Evolutionary conservation across 2,113 vertebrate species (phyloP).

Genomic region (Neofelis nebulosa): DNA sequence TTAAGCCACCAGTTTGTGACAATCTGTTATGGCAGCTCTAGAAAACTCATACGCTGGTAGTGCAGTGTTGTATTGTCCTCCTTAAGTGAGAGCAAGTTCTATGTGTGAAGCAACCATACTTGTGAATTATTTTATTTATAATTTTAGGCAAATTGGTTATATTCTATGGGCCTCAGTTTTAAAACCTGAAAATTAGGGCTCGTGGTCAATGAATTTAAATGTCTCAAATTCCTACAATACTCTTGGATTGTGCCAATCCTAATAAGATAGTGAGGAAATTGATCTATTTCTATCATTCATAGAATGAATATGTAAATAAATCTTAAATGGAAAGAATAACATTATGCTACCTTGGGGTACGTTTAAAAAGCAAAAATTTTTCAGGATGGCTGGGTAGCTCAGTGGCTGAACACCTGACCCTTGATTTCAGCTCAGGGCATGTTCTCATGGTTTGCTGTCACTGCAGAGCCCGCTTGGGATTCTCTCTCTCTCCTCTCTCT

Average conservation of each 20-base stretch:
- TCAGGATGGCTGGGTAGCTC: too few relatives aligned
- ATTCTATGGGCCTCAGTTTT: not conserved
- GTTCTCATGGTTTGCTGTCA: too few relatives aligned
- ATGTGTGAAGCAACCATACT: not conserved
- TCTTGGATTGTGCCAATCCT: not conserved
- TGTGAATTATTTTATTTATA: not conserved
- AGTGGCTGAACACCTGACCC: too few relatives aligned
- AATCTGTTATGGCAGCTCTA: not conserved
- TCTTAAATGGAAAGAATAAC: not conserved
- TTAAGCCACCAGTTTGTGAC: not conserved
- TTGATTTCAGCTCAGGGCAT: too few relatives aligned
- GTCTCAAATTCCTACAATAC: not conserved
- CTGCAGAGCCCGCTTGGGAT: too few relatives aligned
- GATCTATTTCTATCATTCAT: not conserved
- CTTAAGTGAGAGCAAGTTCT: not conserved
- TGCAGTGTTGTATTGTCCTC: not conserved
- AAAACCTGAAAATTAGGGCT: not conserved
- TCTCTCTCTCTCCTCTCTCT: too few relatives aligned
- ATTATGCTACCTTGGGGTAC: not conserved
- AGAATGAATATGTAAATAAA: constrained; percentile 34
- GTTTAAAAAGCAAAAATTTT: not conserved
- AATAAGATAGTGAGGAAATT: not conserved
- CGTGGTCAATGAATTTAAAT: not conserved
- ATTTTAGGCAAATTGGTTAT: not conserved
- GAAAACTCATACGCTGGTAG: not conserved